Evolutionary conservation across 2,113 vertebrate genomes (phyloP), one percentile per base, ranked within the genome.

Genomic region (Gymnogyps californianus): DNA sequence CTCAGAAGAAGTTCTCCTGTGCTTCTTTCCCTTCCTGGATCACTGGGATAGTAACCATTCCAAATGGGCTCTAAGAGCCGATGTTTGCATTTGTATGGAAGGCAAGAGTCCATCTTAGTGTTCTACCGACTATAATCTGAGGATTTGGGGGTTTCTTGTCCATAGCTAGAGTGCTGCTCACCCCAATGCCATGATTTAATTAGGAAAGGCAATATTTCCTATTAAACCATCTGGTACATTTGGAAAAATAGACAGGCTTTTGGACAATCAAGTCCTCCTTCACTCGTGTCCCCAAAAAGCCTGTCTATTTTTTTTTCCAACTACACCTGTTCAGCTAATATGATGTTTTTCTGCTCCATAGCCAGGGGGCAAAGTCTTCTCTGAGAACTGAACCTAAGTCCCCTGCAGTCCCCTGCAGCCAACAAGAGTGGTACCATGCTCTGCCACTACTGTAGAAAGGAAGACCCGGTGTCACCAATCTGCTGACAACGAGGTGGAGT

Each of bases 141-240:
- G 51, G 46, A 67, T 61, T 89, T 74, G 0, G 17, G 34, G 13
- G 11, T 71, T 17, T 25, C 13, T 59, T 54, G 44, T 87, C 66
- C 58, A 46, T 2, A 72, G 20, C 12, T 69, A 47, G 40, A 44
- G 14, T 76, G 31, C 28, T 72, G 31, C 29, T 92, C 22, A 79
- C 17, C 4, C 42, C 3, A 10, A 34, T 24, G 16, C 10, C 0
- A 0, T 44, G 9, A 42, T 69, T 88, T 59, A 72, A 57, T 65
- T 49, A 69, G 44, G 9, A 61, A 83, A 86, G 29, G 21, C 18
- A 65, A 16, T 32, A 28, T 64, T 88, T 67, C n/a, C 36, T 65
- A 34, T 52, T 54, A 77, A 92, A 88, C 7, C 10, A 54, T 7
- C 21, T 13, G 28, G 34, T 61, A 36, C 11, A 8, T 55, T 66